These are phyloP conservation scores for Machaerirhynchus nigripectus DNA, from an alignment of 2,113 vertebrate species.

Conservation along the genomic window DNA sequence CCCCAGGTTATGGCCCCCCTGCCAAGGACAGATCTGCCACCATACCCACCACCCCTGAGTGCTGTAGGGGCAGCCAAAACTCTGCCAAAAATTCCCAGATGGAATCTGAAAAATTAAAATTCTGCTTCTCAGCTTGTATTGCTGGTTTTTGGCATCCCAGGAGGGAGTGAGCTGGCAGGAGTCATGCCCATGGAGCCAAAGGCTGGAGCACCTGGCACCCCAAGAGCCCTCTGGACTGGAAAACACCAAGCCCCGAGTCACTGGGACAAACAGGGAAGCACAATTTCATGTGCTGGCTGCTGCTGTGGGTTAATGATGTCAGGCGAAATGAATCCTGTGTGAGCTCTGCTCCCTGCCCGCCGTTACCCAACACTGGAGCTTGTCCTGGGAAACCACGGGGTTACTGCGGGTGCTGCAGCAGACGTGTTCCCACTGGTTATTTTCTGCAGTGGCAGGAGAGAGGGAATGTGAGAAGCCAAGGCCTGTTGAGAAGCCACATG, in stretches of 20 bases:
- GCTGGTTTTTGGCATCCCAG: neutral
- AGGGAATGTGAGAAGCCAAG: neutral
- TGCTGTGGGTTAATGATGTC: neutral
- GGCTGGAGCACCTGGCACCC: neutral
- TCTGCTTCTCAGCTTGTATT: neutral
- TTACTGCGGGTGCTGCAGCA: neutral
- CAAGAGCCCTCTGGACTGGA: neutral
- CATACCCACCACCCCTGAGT: no score
- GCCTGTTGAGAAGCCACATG: neutral
- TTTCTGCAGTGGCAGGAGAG: neutral
- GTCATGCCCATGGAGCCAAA: rapidly evolving
- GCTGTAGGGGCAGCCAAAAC: neutral
- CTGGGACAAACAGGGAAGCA: neutral
- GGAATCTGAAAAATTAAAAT: neutral
- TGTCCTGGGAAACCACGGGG: neutral
- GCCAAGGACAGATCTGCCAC: neutral
- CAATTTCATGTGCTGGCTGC: neutral
- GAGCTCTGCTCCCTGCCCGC: neutral
- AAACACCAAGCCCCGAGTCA: neutral
- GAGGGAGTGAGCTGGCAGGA: neutral
- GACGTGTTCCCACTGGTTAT: neutral
- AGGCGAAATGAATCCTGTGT: neutral
- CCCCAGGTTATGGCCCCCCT: no score
- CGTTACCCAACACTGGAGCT: neutral
- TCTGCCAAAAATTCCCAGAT: neutral